Conservation (phyloP, 1,140 invertebrate genomes). For the Papilio machaon region DNA sequence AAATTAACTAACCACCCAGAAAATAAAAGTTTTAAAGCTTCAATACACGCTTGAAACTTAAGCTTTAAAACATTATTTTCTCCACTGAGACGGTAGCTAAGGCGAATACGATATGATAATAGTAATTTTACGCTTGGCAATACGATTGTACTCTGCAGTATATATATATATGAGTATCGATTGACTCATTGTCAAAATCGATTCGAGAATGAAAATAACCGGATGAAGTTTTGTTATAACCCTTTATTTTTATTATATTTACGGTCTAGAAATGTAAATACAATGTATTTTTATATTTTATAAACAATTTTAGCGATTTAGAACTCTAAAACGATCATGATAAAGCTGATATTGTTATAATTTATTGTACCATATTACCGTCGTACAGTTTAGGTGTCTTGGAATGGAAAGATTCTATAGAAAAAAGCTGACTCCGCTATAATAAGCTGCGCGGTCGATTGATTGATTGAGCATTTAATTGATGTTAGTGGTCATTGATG, state of each 20-base stretch:
- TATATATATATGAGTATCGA: slow-evolving; percentile 62
- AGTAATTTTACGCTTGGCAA: slow-evolving; percentile 65
- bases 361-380: slow-evolving; percentile 42
- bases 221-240: slow-evolving; percentile 71
- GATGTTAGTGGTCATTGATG: slow-evolving; percentile 57
- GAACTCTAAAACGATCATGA: slow-evolving; percentile 5
- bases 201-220: slow-evolving; percentile 49
- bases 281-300: slow-evolving; percentile 44
- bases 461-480: slow-evolving; percentile 69
- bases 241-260: slow-evolving; percentile 61
- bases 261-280: slow-evolving; percentile 71
- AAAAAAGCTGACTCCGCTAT: slow-evolving; percentile 61
- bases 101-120: slow-evolving; percentile 59
- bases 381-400: slow-evolving; percentile 57
- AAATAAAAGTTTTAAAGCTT: too few species aligned
- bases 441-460: slow-evolving; percentile 59
- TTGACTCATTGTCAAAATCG: slow-evolving; percentile 67
- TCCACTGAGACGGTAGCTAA: slow-evolving; percentile 54
- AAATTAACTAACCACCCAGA: too few species aligned
- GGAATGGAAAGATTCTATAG: slow-evolving; percentile 63
- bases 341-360: slow-evolving; percentile 43
- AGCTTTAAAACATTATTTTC: not conserved
- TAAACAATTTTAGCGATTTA: slow-evolving; percentile 46
- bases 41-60: too few species aligned
- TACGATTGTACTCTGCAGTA: slow-evolving; percentile 57